Evolutionary conservation across 2,888 invertebrate species (phyloP), one percentile per base, ranked within the genome.

Genomic region (Liodrosophila aerea): DNA sequence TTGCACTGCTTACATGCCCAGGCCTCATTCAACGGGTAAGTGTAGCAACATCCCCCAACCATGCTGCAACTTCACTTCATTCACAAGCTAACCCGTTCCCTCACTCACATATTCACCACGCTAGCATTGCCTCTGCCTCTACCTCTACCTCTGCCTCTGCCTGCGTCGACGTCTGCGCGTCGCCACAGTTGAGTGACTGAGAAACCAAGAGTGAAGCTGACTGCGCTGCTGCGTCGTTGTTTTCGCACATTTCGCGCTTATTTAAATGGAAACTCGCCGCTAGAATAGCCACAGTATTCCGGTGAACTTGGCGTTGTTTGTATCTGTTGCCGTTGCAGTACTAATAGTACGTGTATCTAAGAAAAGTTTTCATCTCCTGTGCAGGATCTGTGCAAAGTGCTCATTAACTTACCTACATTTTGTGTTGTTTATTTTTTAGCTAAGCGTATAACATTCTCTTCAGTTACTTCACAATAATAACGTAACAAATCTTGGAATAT

Each of bases 221-320:
- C 49, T 45, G 59, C 60, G 57, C 41, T 15, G 64, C 59, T 18
- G 43, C 61, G 54, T 43, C 61, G 59, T 53, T 69, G 66, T 64
- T 58, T 70, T 74, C 59, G 78, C 76, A 71, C 70, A 66, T 67
- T 84, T 74, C 43, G 85, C 72, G 85, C 72, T 88, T 89, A 89
- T 89, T 89, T 88, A 89, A 70, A 90, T 86, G 83, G 85, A 87
- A 89, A 89, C 86, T 80, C 78, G 81, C 78, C 80, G 74, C 86
- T 77, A 88, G 90, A 90, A 89, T 88, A 73, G 85, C 83, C 87
- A 89, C 89, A 89, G 89, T 89, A 88, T 88, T 87, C 86, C 89
- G 90, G 87, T 87, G 87, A 88, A 84, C 84, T 86, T 83, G 73
- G 81, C 74, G 87, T 88, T 75, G 88, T 86, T 86, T 75, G 78